Evolutionary conservation across 2,113 vertebrate genomes (phyloP).

Genomic region (Coptodon rendalli): DNA sequence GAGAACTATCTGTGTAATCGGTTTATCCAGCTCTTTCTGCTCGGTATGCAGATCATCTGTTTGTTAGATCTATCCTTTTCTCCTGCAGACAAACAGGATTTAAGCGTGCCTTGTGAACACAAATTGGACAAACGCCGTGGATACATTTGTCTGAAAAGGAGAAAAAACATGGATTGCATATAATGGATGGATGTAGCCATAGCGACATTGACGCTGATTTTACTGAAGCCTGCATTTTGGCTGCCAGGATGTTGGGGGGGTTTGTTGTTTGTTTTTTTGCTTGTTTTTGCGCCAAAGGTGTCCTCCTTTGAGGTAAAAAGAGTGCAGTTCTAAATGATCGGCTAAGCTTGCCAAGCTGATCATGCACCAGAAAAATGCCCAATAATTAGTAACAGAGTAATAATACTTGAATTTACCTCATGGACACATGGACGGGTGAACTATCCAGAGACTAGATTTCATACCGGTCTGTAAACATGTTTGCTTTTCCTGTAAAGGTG

Average conservation of each 20-base stretch:
- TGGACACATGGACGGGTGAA: background rate
- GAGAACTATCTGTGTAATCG: background rate
- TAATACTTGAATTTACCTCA: background rate
- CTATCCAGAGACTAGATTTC: background rate
- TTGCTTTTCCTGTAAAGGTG: background rate
- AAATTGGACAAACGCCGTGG: background rate
- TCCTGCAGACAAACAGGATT: background rate
- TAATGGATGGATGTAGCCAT: background rate
- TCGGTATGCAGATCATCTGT: background rate
- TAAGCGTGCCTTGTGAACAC: background rate
- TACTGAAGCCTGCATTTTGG: background rate
- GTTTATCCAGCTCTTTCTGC: background rate
- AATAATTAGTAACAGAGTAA: background rate
- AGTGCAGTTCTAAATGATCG: background rate
- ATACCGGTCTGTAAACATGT: background rate
- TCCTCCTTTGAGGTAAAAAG: background rate
- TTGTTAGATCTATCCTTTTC: background rate
- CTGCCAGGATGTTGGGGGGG: background rate
- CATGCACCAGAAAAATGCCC: background rate
- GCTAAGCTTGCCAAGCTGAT: background rate
- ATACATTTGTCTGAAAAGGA: background rate
- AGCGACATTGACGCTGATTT: background rate
- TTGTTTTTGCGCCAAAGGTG: rapidly evolving
- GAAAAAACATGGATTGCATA: background rate
- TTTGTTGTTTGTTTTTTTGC: background rate